Evolutionary conservation across 2,797 vertebrate genomes (phyloP).

Genomic region (Leptodactylus fallax): DNA sequence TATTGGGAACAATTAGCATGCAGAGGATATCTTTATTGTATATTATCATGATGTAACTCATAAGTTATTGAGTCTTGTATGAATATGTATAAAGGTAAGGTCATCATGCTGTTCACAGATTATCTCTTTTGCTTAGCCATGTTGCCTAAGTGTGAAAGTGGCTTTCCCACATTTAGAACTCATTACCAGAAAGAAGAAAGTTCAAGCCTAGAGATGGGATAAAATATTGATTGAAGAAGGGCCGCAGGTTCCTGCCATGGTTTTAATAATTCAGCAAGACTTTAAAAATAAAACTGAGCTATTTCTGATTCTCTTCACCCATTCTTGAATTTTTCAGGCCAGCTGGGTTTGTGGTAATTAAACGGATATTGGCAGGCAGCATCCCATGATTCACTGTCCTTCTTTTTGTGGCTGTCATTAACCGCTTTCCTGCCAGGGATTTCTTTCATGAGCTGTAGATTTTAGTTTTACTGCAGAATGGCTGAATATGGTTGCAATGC

Average conservation of each 20-base stretch:
- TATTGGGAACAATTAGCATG: background rate
- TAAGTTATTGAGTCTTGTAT: no score
- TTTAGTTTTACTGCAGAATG: background rate
- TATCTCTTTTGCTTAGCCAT: constrained; percentile 23
- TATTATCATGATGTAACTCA: background rate
- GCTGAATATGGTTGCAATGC: background rate
- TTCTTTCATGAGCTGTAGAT: background rate
- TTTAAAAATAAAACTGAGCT: constrained; percentile 63
- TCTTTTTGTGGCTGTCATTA: constrained; percentile 50
- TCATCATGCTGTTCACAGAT: constrained; percentile 13
- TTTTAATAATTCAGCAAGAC: constrained; percentile 63
- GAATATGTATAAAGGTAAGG: background rate
- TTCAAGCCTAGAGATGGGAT: constrained; percentile 44
- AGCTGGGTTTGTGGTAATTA: constrained; percentile 64
- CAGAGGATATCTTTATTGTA: background rate
- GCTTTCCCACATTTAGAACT: constrained; percentile 41
- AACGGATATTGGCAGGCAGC: constrained; percentile 59
- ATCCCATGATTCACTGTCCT: constrained; percentile 61
- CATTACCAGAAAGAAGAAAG: constrained; percentile 57
- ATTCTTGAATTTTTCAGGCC: constrained; percentile 54
- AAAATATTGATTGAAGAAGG: constrained; percentile 63
- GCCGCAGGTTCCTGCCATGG: constrained; percentile 51
- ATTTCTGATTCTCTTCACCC: constrained; percentile 59
- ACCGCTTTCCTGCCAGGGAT: constrained; percentile 32
- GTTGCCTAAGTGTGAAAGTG: constrained; percentile 27